phyloP scores from a whole-genome alignment of 2,797 vertebrate genomes.

The Chanos chanos region DNA sequence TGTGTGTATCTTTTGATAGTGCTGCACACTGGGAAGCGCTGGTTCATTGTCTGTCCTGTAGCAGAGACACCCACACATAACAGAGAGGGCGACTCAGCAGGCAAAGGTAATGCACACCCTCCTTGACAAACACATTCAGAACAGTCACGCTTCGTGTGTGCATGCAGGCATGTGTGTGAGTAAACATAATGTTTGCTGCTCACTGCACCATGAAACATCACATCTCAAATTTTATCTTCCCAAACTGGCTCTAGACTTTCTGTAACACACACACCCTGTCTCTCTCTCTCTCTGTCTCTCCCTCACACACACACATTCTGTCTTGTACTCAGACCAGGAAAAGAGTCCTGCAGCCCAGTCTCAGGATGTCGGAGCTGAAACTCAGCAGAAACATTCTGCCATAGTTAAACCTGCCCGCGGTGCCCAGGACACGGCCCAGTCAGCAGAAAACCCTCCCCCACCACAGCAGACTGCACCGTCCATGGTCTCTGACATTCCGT shows the following conservation, averaged over 20 bases:
- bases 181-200: too few species aligned
- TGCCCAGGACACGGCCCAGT: conserved; percentile 15
- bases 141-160: too few species aligned
- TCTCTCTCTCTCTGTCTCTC: conserved; percentile 5
- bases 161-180: too few species aligned
- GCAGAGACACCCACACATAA: conserved; percentile 77
- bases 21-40: conserved; percentile 93
- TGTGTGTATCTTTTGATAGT: conserved; percentile 65
- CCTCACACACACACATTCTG: conserved; percentile 30
- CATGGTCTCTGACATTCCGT: conserved; percentile 66
- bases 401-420: conserved; percentile 25
- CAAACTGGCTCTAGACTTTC: conserved; percentile 8
- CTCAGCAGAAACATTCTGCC: conserved; percentile 54
- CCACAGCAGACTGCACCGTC: conserved; percentile 38
- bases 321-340: conserved; percentile 36
- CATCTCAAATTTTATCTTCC: conserved; percentile 14
- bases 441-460: conserved; percentile 7
- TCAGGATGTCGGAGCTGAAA: conserved; percentile 43
- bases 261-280: conserved; percentile 30
- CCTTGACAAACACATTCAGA: background rate
- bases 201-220: conserved; percentile 10
- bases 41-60: conserved; percentile 98
- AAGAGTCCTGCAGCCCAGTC: conserved; percentile 39
- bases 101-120: conserved; percentile 55
- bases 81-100: conserved; percentile 61